These are phyloP conservation scores for Oreochromis aureus DNA, from an alignment of 2,113 vertebrate species.

Conservation along the genomic window DNA sequence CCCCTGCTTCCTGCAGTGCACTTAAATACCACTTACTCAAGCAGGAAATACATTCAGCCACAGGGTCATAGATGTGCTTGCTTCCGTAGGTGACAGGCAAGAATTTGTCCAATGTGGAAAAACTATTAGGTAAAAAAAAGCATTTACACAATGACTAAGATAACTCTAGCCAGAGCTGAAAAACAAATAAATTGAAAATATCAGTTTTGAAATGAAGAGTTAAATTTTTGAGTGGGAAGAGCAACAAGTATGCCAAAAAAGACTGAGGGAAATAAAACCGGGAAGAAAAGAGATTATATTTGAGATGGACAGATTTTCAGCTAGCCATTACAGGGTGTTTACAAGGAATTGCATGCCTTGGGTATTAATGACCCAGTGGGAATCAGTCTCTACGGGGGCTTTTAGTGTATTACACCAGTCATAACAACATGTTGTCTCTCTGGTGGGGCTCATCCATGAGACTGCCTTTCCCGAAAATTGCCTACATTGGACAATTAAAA, in stretches of 20 bases:
- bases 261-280: not conserved
- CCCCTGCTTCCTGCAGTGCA: not conserved
- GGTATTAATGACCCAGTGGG: not conserved
- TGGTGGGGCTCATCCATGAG: not conserved
- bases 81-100: not conserved
- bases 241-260: not conserved
- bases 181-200: not conserved
- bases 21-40: constrained; percentile 48
- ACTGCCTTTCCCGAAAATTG: not conserved
- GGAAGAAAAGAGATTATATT: not conserved
- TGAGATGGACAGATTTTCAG: not conserved
- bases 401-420: not conserved
- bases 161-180: not conserved
- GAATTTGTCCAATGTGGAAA: not conserved
- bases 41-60: not conserved
- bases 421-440: constrained; percentile 35
- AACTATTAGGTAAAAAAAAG: not conserved
- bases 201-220: not conserved
- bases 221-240: not conserved
- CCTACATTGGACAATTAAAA: not conserved
- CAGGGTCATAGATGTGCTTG: not conserved
- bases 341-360: not conserved
- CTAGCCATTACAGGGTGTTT: not conserved
- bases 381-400: not conserved
- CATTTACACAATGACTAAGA: not conserved